Conservation (phyloP, 2,113 vertebrate genomes). For the Lagenorhynchus albirostris region DNA sequence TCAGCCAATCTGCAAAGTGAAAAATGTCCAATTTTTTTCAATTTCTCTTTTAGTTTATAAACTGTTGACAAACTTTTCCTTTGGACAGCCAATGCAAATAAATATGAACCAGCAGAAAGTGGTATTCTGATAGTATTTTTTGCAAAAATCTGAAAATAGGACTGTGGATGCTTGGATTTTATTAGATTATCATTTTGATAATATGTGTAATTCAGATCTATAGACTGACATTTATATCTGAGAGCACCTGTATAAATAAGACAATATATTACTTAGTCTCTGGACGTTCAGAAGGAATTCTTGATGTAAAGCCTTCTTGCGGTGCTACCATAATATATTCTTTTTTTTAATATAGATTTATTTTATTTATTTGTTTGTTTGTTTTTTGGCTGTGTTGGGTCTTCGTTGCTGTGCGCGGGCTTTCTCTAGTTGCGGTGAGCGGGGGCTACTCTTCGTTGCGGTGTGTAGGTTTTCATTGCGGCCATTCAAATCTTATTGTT, state of each 20-base stretch:
- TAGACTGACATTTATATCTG: background rate
- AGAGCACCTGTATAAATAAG: background rate
- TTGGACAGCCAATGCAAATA: background rate
- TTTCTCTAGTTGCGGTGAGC: too few relatives aligned
- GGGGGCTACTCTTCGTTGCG: too few relatives aligned
- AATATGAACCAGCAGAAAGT: background rate
- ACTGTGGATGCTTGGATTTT: background rate
- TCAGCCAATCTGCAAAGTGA: background rate
- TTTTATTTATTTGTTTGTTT: too few relatives aligned
- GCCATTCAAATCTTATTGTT: too few relatives aligned
- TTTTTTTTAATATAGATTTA: background rate
- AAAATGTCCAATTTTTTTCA: background rate
- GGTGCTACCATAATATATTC: background rate
- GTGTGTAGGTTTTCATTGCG: too few relatives aligned
- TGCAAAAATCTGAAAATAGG: background rate
- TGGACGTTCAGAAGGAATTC: background rate
- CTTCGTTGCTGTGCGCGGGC: too few relatives aligned
- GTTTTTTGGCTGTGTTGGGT: too few relatives aligned
- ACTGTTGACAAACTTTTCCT: background rate
- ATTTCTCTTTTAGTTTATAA: constrained; percentile 9
- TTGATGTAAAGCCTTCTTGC: background rate
- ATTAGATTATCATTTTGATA: background rate
- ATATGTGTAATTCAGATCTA: background rate
- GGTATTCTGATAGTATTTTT: background rate
- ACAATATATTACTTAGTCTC: background rate